These are phyloP conservation scores for Thymelicus sylvestris DNA, from an alignment of 2,888 invertebrate genomes.

Conservation along the genomic window DNA sequence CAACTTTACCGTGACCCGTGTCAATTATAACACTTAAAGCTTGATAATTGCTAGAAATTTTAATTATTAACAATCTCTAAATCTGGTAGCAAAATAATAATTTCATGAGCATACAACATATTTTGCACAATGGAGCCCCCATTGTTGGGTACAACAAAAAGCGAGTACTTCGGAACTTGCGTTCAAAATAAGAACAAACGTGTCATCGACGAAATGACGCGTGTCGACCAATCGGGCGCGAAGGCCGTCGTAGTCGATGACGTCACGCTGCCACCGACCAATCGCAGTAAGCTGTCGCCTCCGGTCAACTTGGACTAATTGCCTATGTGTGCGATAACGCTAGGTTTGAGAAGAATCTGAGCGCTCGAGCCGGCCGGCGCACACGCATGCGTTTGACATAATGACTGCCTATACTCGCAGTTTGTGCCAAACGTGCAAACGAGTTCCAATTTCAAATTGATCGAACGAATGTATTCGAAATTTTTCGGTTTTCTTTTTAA, in stretches of 20 bases:
- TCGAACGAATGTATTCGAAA: background rate
- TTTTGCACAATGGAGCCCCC: constrained; percentile 56
- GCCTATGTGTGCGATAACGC: constrained; percentile 83
- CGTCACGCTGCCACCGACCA: constrained; percentile 77
- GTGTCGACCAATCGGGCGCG: constrained; percentile 83
- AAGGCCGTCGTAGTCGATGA: constrained; percentile 82
- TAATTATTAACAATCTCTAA: constrained; percentile 16
- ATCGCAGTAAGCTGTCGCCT: constrained; percentile 76
- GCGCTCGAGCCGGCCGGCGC: constrained; percentile 73
- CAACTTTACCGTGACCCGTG: constrained; percentile 50
- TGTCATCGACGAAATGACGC: constrained; percentile 84
- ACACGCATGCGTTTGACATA: constrained; percentile 48
- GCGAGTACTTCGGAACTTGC: constrained; percentile 73
- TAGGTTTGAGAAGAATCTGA: constrained; percentile 75
- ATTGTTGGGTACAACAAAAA: constrained; percentile 74
- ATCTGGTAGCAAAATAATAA: constrained; percentile 36
- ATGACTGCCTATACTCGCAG: constrained; percentile 34
- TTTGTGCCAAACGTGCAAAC: constrained; percentile 3
- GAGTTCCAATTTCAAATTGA: constrained; percentile 13
- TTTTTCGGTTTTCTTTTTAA: background rate
- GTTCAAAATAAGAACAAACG: constrained; percentile 83
- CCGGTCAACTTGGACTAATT: constrained; percentile 84
- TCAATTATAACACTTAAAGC: constrained; percentile 36
- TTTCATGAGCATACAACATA: constrained; percentile 38
- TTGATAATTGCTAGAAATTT: background rate